Base-by-base conservation (phyloP, 2,888 invertebrate genomes). In the Acrobasis consociella region DNA sequence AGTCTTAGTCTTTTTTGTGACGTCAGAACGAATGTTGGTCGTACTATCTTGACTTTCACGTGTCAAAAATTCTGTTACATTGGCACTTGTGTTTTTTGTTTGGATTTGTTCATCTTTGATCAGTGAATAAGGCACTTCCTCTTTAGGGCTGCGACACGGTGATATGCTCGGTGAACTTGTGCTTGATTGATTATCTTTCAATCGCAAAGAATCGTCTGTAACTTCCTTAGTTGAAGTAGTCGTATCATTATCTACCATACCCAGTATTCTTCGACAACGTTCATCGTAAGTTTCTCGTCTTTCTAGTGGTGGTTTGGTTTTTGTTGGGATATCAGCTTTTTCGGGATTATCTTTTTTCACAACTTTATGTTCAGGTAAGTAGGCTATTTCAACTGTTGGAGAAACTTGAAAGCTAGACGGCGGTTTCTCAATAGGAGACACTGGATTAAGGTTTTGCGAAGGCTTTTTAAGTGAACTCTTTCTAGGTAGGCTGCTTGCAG, bases 261-360 rank as follows among this genome's bases (percentile, higher is more conserved):
- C 96, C 49, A 96, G 87, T 71, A 96, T 95, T 74, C 95, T 94
- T 49, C 94, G 93, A 69, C 96, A 96, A 42, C 95, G 90, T 79
- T 96, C 95, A 80, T 96, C 96, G 68, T 95, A 96, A 1, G 96
- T 96, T 82, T 96, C 95, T 49, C 95, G 94, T 71, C 95, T 91
- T 68, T 93, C 94, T 46, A 94, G 80, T 1, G 95, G 94, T 49
- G 94, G 94, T 69, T 93, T 94, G 31, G 86, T 76, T 70, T 93
- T 94, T 0, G 87, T 78, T 9, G 80, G 78, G 39, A 73, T 67
- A 53, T 73, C 74, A n/a, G 76, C 65, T 71, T 83, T 74, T 46
- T 80, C 75, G 15, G 82, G 76, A 5, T 68, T 66, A 62, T 86
- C 83, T 73, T 88, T 87, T 53, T 85, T 86, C 0, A 82, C 72